A percentile compares a stretch with the other conserved stretches of the same genome.
Conservation (phyloP, 2,113 vertebrate species). For the Anseranas semipalmata region DNA sequence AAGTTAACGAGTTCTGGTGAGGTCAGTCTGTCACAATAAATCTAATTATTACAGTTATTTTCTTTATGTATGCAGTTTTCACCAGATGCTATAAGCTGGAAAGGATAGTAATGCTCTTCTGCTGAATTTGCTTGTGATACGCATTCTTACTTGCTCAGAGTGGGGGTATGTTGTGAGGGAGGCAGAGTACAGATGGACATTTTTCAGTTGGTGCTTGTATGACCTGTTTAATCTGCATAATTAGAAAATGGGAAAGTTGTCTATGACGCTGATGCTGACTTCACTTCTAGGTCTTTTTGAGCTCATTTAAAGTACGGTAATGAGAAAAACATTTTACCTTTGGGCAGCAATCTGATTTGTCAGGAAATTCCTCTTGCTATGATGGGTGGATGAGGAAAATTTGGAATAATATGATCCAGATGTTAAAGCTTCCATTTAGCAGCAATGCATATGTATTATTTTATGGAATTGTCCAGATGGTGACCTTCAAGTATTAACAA, state of each 20-base stretch:
- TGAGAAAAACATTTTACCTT: slow-evolving; percentile 71
- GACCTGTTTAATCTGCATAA: slow-evolving; percentile 27
- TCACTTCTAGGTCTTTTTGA: slow-evolving; percentile 51
- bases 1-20: slow-evolving; percentile 35
- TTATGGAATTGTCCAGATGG: slow-evolving; percentile 66
- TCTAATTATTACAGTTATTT: slow-evolving; percentile 18
- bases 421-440: slow-evolving; percentile 50
- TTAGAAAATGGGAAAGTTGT: slow-evolving; percentile 45
- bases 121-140: neutral
- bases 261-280: slow-evolving; percentile 40
- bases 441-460: slow-evolving; percentile 62
- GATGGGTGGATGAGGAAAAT: slow-evolving; percentile 69
- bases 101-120: neutral
- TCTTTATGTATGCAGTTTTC: neutral
- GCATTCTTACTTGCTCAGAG: neutral
- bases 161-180: neutral
- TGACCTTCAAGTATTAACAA: slow-evolving; percentile 70
- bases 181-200: neutral
- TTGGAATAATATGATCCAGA: slow-evolving; percentile 72
- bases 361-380: slow-evolving; percentile 76
- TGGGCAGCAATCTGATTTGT: slow-evolving; percentile 71
- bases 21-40: slow-evolving; percentile 40
- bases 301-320: slow-evolving; percentile 39
- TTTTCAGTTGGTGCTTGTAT: neutral
- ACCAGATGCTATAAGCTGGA: neutral